Evolutionary conservation across 2,888 invertebrate species (phyloP), one percentile per base, ranked within the genome.

Genomic region (Geophilus truncorum): DNA sequence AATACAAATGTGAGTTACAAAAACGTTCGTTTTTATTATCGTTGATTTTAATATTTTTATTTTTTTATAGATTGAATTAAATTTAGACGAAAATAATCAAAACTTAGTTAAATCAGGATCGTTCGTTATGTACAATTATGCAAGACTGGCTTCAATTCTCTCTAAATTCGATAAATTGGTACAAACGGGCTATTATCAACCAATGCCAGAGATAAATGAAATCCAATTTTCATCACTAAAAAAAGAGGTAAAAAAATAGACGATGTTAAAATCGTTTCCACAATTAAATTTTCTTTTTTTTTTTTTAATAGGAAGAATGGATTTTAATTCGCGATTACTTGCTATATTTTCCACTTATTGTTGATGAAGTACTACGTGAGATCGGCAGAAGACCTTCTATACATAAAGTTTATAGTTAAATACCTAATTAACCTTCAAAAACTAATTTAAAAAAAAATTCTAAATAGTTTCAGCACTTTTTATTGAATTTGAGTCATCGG

Each of bases 101-200:
- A 70, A 70, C 25, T 70, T 70, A 70, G 28, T 28, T 12, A 70
- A 70, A 70, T 70, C 70, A 12, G 70, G 70, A 15, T 70, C 70
- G 28, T 70, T 70, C n/a, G 28, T 70, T 28, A 70, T 70, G 70
- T 70, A 70, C 28, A 70, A 70, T 70, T 70, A 70, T 9, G 70
- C 70, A 28, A 25, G 70, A 28, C n/a, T 70, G n/a, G 70, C 70
- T 25, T 70, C 70, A 1, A 10, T 70, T 25, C 9, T 70, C 28
- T 1, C 25, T 10, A 70, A 70, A 70, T 70, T 25, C 12, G 70
- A 70, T 25, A 10, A 70, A 28, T 70, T 70, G 28, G 10, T 28
- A 12, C 10, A 28, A 28, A 25, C 70, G 25, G 12, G 28, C 28
- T 23, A 70, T 28, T 70, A 70, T 28, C 70, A 25, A 25, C 70